Evolutionary conservation across 2,113 vertebrate species (phyloP), one percentile per base, ranked within the genome.

Genomic region (Columbina picui): DNA sequence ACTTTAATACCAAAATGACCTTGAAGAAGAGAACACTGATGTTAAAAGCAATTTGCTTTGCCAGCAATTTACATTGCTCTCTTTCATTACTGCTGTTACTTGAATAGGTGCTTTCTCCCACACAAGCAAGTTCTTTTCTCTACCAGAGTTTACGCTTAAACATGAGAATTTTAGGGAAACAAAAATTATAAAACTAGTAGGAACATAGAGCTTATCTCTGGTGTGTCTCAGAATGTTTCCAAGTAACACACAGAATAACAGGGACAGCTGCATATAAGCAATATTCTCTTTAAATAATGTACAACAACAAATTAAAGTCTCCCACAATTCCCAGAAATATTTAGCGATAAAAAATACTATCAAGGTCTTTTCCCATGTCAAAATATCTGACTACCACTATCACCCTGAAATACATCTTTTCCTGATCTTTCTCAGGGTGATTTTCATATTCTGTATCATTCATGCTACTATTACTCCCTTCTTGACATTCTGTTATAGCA

Each of bases 21-120:
- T 89, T 93, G 93, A 65, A 81, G 60, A 29, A 89, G 32, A 61
- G 49, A 94, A 88, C 87, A 85, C 69, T 38, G 0, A 3, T 19
- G 34, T 56, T 84, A 76, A 45, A 43, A 89, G 39, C 32, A 75
- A 75, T 84, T 87, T 89, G 84, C 80, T 94, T 94, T 89, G 83
- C 45, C 60, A 93, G 94, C 91, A 89, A 7, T 77, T 95, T 94
- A 47, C 38, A 67, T 49, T 27, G 43, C 16, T 84, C 56, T 57
- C 39, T 87, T 75, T 87, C 77, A 71, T 93, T 92, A 92, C 52
- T 20, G 32, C 52, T 81, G 47, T 65, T 90, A 56, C 70, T 71
- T 75, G 59, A 92, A 88, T 34, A 56, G 68, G 52, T 90, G 29
- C 39, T 71, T 92, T 91, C n/a, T 92, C 41, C 23, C 11, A 43